Evolutionary conservation across 2,797 vertebrate genomes (phyloP).

Genomic region (Sebastes oblongus): DNA sequence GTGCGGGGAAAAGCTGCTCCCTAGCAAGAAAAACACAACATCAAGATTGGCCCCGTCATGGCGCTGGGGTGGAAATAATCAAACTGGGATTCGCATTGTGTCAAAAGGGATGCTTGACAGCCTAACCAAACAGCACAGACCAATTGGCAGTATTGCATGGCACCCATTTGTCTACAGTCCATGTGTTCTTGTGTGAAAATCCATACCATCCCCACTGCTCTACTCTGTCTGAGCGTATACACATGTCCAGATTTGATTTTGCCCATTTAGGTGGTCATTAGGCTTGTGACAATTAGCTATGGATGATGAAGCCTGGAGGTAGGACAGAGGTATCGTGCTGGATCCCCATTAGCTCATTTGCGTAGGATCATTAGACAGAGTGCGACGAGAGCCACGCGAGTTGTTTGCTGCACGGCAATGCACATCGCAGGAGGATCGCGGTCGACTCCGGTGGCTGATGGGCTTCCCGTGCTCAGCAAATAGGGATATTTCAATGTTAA

Average conservation of each 20-base stretch:
- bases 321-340: slow-evolving; percentile 67
- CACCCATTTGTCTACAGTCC: neutral
- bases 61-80: slow-evolving; percentile 39
- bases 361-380: slow-evolving; percentile 74
- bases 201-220: slow-evolving; percentile 25
- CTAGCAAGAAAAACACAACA: slow-evolving; percentile 35
- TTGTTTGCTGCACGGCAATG: slow-evolving; percentile 57
- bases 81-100: slow-evolving; percentile 26
- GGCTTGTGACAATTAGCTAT: slow-evolving; percentile 76
- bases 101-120: slow-evolving; percentile 39
- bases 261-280: slow-evolving; percentile 77
- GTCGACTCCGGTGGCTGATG: slow-evolving; percentile 15
- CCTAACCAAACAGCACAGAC: slow-evolving; percentile 32
- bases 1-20: slow-evolving; percentile 13
- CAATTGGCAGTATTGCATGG: slow-evolving; percentile 21
- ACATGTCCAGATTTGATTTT: slow-evolving; percentile 68
- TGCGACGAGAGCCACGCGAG: slow-evolving; percentile 29
- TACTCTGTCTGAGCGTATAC: slow-evolving; percentile 53
- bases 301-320: slow-evolving; percentile 76
- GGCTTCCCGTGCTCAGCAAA: slow-evolving; percentile 14
- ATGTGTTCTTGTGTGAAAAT: slow-evolving; percentile 26
- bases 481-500: slow-evolving; percentile 70
- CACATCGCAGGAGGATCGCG: slow-evolving; percentile 17
- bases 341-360: slow-evolving; percentile 77
- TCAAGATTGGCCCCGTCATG: slow-evolving; percentile 28